phyloP scores from a whole-genome alignment of 2,797 vertebrate genomes.

The Coregonus ussuriensis region DNA sequence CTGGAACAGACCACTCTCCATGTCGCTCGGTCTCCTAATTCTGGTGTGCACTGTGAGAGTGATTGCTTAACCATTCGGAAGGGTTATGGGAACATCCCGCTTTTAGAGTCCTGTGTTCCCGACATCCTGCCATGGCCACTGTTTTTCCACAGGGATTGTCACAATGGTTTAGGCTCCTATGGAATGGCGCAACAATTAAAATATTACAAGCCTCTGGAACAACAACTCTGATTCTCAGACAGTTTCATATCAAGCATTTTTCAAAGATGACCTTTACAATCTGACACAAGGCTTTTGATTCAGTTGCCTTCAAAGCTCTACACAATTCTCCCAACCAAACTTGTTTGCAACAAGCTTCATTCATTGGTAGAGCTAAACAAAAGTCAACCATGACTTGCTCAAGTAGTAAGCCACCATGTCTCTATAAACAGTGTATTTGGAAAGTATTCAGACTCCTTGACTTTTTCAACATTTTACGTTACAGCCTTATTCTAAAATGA shows the following conservation, averaged over 20 bases:
- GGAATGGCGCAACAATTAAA: background rate
- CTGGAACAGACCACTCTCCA: conserved; percentile 9
- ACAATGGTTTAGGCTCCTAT: conserved; percentile 9
- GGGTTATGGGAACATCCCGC: conserved; percentile 16
- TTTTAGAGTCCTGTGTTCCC: background rate
- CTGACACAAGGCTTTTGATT: background rate
- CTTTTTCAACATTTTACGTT: too few relatives aligned
- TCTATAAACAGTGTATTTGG: background rate
- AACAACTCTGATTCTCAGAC: background rate
- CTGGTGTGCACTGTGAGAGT: background rate
- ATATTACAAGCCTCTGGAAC: background rate
- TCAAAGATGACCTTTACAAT: too few relatives aligned
- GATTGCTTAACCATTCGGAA: conserved; percentile 22
- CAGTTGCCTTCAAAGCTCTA: background rate
- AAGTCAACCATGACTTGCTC: background rate
- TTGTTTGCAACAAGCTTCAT: background rate
- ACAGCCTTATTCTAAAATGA: too few relatives aligned
- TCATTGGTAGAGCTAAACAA: background rate
- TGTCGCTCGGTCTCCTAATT: background rate
- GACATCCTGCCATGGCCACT: conserved; percentile 6
- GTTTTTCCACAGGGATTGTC: background rate
- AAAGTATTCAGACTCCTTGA: background rate
- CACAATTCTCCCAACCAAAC: background rate
- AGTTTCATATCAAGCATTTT: background rate
- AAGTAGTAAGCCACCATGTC: background rate